Conservation (phyloP, 2,797 vertebrate genomes). For the Agapornis canus region DNA sequence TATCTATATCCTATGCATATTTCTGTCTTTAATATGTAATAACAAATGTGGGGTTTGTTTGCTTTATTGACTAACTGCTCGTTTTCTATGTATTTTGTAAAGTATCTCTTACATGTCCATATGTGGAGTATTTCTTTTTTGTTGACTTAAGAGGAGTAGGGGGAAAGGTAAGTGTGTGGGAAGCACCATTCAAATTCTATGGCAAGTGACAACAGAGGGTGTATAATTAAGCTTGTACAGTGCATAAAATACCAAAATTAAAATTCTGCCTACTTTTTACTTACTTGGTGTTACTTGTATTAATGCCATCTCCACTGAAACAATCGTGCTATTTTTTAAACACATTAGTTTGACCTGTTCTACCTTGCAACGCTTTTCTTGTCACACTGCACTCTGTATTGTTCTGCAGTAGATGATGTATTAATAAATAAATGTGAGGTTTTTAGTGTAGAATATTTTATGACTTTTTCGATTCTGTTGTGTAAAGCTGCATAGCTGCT, state of each 20-base stretch:
- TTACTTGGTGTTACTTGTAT: neutral
- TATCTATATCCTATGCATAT: neutral
- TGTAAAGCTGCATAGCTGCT: neutral
- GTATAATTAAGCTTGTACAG: neutral
- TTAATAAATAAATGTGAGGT: neutral
- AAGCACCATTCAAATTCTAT: neutral
- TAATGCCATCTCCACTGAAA: neutral
- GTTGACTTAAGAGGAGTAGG: neutral
- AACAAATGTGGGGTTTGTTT: neutral
- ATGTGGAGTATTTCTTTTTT: neutral
- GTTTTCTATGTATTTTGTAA: neutral
- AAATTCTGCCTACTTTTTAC: neutral
- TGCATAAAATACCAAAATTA: neutral
- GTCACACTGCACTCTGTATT: neutral
- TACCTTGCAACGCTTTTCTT: neutral
- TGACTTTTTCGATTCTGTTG: neutral
- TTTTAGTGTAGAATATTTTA: neutral
- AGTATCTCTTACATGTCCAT: fast-evolving
- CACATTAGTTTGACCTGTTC: neutral
- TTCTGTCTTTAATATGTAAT: neutral
- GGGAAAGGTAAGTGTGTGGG: neutral
- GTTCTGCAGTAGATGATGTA: neutral
- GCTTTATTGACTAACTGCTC: neutral
- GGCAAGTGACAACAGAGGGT: neutral
- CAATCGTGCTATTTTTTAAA: neutral